These are phyloP conservation scores for Chironex yamaguchii DNA, from an alignment of 30 jellyfish, hydroid and myxozoan genomes.

Conservation along the genomic window DNA sequence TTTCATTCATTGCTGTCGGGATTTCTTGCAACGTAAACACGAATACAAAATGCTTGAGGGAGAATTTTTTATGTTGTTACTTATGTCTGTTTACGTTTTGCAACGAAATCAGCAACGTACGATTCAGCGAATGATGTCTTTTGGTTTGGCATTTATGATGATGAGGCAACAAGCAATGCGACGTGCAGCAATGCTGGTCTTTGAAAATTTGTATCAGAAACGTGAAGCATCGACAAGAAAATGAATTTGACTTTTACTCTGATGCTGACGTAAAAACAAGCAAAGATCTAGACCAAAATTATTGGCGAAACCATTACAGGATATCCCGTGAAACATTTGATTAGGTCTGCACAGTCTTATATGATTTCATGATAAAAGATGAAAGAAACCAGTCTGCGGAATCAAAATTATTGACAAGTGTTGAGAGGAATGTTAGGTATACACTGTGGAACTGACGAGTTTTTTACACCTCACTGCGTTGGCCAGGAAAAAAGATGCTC, in stretches of 20 bases:
- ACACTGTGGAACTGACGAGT: too few species aligned
- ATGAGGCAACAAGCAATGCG: background rate
- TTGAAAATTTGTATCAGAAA: background rate
- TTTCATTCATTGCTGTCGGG: too few species aligned
- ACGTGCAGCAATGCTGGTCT: constrained; percentile 3
- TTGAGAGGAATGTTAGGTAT: background rate
- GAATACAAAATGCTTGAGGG: constrained; percentile 1
- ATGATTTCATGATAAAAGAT: constrained; percentile 5
- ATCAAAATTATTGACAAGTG: too few species aligned
- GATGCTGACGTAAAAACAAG: constrained; percentile 29
- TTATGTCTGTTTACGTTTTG: background rate
- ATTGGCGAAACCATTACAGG: constrained; percentile 39
- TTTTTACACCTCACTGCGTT: too few species aligned
- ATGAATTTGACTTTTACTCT: constrained; percentile 21
- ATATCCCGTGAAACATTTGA: constrained; percentile 48
- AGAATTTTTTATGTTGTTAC: background rate
- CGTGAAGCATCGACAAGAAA: constrained; percentile 17
- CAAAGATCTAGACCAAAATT: constrained; percentile 32
- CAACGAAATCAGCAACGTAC: constrained; percentile 3
- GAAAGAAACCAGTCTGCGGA: background rate
- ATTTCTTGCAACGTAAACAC: too few species aligned
- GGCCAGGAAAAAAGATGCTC: too few species aligned
- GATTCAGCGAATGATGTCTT: background rate
- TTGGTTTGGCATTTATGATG: background rate
- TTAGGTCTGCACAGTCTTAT: background rate